Conservation (phyloP, 2,888 invertebrate genomes). For the Pseudanteris insignis region DNA sequence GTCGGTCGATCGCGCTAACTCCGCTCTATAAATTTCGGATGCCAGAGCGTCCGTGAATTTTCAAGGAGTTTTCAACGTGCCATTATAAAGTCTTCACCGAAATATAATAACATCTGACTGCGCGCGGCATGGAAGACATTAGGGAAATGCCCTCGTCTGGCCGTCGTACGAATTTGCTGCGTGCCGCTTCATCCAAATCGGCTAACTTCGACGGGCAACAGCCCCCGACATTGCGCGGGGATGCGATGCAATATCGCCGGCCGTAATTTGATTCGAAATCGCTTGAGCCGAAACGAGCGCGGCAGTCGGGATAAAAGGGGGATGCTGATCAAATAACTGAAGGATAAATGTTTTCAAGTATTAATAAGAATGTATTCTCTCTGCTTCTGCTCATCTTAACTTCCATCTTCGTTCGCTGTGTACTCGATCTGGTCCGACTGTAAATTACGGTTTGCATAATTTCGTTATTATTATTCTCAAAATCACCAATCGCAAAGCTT, state of each 20-base stretch:
- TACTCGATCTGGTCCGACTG: too few species aligned
- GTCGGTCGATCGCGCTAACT: constrained; percentile 30
- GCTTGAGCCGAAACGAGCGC: constrained; percentile 25
- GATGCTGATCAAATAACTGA: constrained; percentile 45
- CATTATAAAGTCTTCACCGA: constrained; percentile 66
- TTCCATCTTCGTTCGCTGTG: too few species aligned
- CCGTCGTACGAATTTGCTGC: constrained; percentile 39
- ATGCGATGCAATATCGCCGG: constrained; percentile 48
- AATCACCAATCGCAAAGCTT: too few species aligned
- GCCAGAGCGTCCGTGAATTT: constrained; percentile 55
- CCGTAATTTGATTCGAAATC: constrained; percentile 42
- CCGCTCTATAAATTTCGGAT: constrained; percentile 43
- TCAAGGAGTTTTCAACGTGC: constrained; percentile 62
- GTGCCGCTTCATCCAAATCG: constrained; percentile 43
- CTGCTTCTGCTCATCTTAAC: too few species aligned
- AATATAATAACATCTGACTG: constrained; percentile 64
- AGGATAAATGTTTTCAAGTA: constrained; percentile 50
- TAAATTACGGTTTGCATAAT: too few species aligned
- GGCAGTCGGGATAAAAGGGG: constrained; percentile 14
- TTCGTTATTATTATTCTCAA: too few species aligned
- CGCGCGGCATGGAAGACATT: constrained; percentile 64
- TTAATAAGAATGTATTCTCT: constrained; percentile 65
- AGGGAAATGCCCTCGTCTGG: constrained; percentile 58
- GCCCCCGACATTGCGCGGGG: constrained; percentile 52
- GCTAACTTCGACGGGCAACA: constrained; percentile 47